A percentile compares a stretch with the other conserved stretches of the same genome.
These are phyloP conservation scores for Aramus guarauna DNA, from an alignment of 2,113 vertebrate genomes.

Conservation along the genomic window DNA sequence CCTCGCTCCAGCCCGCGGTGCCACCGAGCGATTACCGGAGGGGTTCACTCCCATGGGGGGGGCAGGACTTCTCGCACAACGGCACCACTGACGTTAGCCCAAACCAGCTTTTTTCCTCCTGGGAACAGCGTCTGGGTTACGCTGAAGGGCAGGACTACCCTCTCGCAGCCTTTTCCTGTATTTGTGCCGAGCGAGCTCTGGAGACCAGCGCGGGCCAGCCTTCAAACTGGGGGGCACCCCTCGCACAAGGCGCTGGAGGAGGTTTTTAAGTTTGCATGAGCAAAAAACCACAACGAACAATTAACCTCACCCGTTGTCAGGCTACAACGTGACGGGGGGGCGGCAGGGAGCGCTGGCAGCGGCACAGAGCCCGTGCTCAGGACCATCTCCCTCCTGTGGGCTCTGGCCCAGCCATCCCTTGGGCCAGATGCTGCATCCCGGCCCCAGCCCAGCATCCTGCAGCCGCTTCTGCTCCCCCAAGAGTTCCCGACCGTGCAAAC, in stretches of 20 bases:
- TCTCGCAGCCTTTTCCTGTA: not conserved
- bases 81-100: not conserved
- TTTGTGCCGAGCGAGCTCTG: not conserved
- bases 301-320: not conserved
- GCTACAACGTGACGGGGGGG: not conserved
- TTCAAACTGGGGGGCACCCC: not conserved
- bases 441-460: not conserved
- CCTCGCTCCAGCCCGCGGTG: not conserved
- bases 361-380: not conserved
- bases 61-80: not conserved
- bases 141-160: not conserved
- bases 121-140: not conserved
- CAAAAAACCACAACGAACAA: rapidly evolving
- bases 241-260: not conserved
- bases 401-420: not conserved
- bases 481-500: rapidly evolving
- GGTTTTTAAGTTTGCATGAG: not conserved
- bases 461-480: not conserved
- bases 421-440: not conserved
- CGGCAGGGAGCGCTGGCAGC: rapidly evolving
- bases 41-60: not conserved
- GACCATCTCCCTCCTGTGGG: not conserved
- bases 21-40: not conserved
- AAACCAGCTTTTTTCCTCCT: not conserved
- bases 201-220: not conserved